Evolutionary conservation across 2,888 invertebrate genomes (phyloP), one percentile per base, ranked within the genome.

Genomic region (Pinctada fucata): DNA sequence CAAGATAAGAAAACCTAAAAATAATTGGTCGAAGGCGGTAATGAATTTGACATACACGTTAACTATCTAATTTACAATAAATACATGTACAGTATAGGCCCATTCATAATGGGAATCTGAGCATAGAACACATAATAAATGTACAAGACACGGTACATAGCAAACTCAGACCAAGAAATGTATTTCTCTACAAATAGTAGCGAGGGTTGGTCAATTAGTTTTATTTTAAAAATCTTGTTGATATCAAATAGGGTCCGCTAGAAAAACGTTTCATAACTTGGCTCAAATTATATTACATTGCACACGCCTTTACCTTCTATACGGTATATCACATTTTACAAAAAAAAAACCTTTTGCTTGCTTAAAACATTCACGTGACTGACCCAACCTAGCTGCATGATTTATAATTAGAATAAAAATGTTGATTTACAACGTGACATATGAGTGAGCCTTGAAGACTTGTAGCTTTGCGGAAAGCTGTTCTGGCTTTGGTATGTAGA

Each of bases 101-200:
- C 71, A 71, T 71, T 71, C 52, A 51, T 8, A 71, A 71, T 51
- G 52, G 71, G 52, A 52, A 48, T 51, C 71, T 71, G 71, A 71
- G 71, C 71, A 71, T 52, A 50, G n/a, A 52, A 71, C 71, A 71
- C 49, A 16, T 16, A 50, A 71, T 31, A 31, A 71, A 50, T 48
- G 52, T 50, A 71, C 51, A 49, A 8, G 58, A 13, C 58, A 58
- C 13, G 58, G 58, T 58, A 31, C 13, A 64, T 64, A 64, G 13
- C 13, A 58, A 64, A 64, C 64, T 64, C 3, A 64, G 16, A n/a
- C n/a, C 13, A 64, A 64, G 16, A 64, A 64, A n/a, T 64, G 64
- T 31, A 31, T 31, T 31, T 31, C 31, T 31, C 31, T 31, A 31
- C 31, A 31, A 31, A 31, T 31, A 31, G 31, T 31, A 31, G 31